Conservation (phyloP, 2,113 vertebrate genomes). For the Sarotherodon lohbergeri region DNA sequence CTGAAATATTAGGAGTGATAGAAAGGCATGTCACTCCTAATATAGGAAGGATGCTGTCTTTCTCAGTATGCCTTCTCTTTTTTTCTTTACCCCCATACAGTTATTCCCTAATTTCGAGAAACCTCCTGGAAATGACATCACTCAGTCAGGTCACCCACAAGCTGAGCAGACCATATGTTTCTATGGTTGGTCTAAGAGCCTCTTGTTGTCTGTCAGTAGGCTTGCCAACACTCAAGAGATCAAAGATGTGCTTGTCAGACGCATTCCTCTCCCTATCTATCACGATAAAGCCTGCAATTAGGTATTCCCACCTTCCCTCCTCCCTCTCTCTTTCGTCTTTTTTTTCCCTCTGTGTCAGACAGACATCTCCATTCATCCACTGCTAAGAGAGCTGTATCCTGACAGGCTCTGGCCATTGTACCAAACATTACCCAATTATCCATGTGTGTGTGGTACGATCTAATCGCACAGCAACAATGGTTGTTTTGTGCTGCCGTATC, state of each 20-base stretch:
- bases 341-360: conserved; percentile 15
- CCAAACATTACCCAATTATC: conserved; percentile 32
- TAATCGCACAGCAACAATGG: conserved; percentile 50
- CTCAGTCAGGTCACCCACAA: conserved; percentile 1
- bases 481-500: conserved; percentile 28
- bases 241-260: conserved; percentile 43
- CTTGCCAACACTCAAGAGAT: conserved; percentile 17
- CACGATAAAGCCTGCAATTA: conserved; percentile 64
- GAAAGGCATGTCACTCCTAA: neutral
- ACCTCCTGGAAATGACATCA: neutral
- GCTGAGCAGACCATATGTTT: neutral
- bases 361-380: conserved; percentile 48
- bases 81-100: neutral
- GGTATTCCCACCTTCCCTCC: neutral
- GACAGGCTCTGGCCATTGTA: conserved; percentile 19
- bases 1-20: neutral
- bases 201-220: conserved; percentile 18
- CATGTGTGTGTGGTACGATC: neutral
- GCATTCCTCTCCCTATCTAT: conserved; percentile 55
- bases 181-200: neutral
- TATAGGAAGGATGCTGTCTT: neutral
- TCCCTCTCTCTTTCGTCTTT: conserved; percentile 20
- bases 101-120: neutral
- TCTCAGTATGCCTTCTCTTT: neutral
- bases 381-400: neutral